These are phyloP conservation scores for Agraylea sexmaculata DNA, from an alignment of 1,140 invertebrate species.

Conservation along the genomic window DNA sequence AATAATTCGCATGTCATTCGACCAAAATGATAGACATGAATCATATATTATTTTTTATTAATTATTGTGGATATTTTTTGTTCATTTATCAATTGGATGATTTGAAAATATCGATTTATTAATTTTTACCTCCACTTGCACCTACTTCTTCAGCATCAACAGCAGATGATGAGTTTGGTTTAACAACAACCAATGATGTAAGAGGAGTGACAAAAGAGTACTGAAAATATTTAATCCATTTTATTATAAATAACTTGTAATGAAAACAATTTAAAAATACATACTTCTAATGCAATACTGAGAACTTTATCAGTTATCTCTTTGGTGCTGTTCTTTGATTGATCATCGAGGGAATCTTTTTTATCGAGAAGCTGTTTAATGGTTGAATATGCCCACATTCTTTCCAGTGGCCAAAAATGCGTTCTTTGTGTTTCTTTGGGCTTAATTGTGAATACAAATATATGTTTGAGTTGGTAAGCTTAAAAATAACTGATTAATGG, in stretches of 20 bases:
- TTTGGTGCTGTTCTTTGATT: conserved; percentile 19
- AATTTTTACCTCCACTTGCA: conserved; percentile 9
- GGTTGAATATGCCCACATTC: conserved; percentile 57
- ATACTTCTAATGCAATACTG: conserved; percentile 37
- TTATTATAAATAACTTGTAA: no score
- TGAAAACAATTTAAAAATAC: not conserved
- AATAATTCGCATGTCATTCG: no score
- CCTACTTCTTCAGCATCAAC: conserved; percentile 19
- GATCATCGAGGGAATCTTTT: conserved; percentile 26
- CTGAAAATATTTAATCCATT: no score
- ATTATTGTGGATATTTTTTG: no score
- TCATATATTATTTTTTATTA: no score
- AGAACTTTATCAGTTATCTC: conserved; percentile 29
- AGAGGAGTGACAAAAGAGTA: conserved; percentile 59
- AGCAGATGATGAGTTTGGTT: conserved; percentile 39
- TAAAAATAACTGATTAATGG: no score
- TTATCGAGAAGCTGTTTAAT: conserved; percentile 52
- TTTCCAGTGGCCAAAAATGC: conserved; percentile 41
- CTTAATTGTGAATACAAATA: conserved; percentile 7
- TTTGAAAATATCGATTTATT: no score
- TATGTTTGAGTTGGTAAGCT: no score
- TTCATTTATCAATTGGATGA: no score
- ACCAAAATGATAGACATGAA: no score
- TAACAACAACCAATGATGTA: conserved; percentile 60
- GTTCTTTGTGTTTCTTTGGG: conserved; percentile 19